Conservation (phyloP, 2,888 invertebrate species). For the Drosophila mettleri region DNA sequence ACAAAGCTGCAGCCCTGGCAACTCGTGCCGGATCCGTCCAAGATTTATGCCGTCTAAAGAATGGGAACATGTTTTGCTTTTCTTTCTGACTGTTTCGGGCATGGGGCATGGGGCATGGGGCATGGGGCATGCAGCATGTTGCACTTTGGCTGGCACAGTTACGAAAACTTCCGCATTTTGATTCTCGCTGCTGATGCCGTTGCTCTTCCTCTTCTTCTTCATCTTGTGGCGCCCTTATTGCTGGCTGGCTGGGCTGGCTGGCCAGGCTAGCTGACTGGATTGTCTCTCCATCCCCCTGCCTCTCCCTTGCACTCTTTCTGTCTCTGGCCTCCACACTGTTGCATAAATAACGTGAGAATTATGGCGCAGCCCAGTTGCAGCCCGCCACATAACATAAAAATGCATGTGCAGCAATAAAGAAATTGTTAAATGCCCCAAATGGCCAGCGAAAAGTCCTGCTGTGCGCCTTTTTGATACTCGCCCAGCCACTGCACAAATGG, state of each 20-base stretch:
- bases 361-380: conserved; percentile 57
- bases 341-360: conserved; percentile 79
- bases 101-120: conserved; percentile 26
- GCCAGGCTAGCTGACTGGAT: not conserved
- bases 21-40: conserved; percentile 40
- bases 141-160: conserved; percentile 74
- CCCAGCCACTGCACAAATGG: not conserved
- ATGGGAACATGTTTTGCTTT: conserved; percentile 47
- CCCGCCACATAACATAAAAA: conserved; percentile 72
- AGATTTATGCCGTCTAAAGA: conserved; percentile 69
- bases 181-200: conserved; percentile 33
- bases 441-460: conserved; percentile 41
- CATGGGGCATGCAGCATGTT: conserved; percentile 62
- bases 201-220: conserved; percentile 19
- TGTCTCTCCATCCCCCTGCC: not conserved
- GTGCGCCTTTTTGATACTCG: not conserved
- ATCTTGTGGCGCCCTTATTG: conserved; percentile 52
- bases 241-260: conserved; percentile 17
- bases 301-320: not conserved
- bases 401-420: conserved; percentile 74
- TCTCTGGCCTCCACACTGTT: conserved; percentile 14
- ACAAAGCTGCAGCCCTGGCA: conserved; percentile 45
- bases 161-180: conserved; percentile 74
- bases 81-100: conserved; percentile 2
- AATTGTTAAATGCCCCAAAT: conserved; percentile 72